A percentile compares a stretch with the other conserved stretches of the same genome.
Evolutionary conservation across 2,113 vertebrate species (phyloP).

Genomic region (Neodon shergylaensis): DNA sequence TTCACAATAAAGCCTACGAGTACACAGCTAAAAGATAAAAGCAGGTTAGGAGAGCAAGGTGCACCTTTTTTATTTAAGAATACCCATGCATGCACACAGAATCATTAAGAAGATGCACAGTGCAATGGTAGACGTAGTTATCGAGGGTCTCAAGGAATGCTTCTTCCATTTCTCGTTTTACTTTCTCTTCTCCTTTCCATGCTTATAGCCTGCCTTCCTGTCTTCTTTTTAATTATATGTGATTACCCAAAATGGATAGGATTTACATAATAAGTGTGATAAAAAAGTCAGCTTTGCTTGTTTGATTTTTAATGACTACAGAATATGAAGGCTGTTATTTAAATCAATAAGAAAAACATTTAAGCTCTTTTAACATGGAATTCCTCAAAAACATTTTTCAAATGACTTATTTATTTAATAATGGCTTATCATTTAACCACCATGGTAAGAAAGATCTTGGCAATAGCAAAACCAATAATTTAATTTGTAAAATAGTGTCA

Average conservation of each 20-base stretch:
- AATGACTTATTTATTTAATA: background rate
- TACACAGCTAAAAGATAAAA: background rate
- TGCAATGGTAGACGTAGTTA: background rate
- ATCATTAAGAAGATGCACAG: background rate
- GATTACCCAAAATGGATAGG: background rate
- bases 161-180: background rate
- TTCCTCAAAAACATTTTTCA: background rate
- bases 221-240: background rate
- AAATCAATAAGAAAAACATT: slow-evolving; percentile 21
- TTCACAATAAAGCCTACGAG: background rate
- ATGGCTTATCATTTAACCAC: background rate
- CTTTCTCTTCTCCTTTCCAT: background rate
- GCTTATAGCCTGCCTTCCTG: background rate
- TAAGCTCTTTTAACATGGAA: background rate
- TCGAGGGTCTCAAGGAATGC: background rate
- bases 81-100: background rate
- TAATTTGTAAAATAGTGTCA: background rate
- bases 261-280: background rate
- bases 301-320: background rate
- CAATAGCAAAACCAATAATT: background rate
- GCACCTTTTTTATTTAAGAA: slow-evolving; percentile 16
- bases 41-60: background rate
- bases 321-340: background rate
- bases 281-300: background rate
- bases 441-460: background rate